Percentiles rank a stretch among this genome's conserved stretches.
Evolutionary conservation across 2,888 invertebrate genomes (phyloP).

Genomic region (Prionchulus punctatus): DNA sequence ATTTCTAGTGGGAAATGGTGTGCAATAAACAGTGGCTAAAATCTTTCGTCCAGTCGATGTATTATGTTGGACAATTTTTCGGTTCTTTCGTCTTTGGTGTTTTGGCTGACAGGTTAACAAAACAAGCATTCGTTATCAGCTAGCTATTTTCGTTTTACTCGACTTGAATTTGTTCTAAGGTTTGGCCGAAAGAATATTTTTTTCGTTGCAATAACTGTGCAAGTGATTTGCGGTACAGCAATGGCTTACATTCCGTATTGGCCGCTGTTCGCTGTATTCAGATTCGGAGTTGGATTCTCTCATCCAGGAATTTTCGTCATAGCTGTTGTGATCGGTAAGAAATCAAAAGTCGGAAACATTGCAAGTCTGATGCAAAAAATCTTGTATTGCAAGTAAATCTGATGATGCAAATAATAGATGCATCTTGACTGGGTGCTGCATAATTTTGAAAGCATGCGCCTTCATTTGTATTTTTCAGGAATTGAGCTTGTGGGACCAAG

Average conservation of each 20-base stretch:
- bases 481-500: constrained; percentile 37
- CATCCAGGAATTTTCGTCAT: constrained; percentile 70
- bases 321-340: constrained; percentile 48
- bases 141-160: no score
- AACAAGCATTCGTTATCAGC: no score
- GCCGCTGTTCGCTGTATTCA: constrained; percentile 49
- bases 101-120: constrained; percentile 28
- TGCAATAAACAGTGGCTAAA: constrained; percentile 24
- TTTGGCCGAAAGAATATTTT: constrained; percentile 58
- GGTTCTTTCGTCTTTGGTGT: constrained; percentile 29
- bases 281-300: constrained; percentile 55
- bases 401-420: no score
- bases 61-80: constrained; percentile 29
- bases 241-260: constrained; percentile 55
- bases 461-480: constrained; percentile 53
- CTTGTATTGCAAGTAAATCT: no score
- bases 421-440: background rate
- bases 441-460: no score
- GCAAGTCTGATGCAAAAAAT: no score
- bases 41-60: constrained; percentile 26
- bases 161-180: constrained; percentile 35
- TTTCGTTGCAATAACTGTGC: constrained; percentile 53
- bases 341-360: no score
- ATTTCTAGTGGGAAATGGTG: constrained; percentile 24
- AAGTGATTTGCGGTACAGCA: constrained; percentile 51